Evolutionary conservation across 2,797 vertebrate genomes (phyloP).

Genomic region (Micropoecilia bifurca): DNA sequence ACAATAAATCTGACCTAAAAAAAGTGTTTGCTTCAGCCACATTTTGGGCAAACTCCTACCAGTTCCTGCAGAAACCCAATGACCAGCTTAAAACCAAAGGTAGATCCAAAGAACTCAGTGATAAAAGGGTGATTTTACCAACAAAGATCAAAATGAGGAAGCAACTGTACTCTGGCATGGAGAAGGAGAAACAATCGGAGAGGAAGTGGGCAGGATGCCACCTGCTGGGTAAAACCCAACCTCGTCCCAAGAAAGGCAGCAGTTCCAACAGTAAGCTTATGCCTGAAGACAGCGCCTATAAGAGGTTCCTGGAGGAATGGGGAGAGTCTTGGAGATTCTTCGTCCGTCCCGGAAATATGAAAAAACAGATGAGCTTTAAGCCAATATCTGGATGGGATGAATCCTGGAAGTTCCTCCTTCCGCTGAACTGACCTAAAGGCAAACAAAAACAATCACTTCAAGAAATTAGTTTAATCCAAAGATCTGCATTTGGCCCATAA

Average conservation of each 20-base stretch:
- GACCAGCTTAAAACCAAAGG: constrained; percentile 3
- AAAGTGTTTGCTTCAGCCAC: constrained; percentile 19
- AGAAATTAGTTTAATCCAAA: not conserved
- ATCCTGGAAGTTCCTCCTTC: constrained; percentile 68
- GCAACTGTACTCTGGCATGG: constrained; percentile 20
- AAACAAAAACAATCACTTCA: not conserved
- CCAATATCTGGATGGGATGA: constrained; percentile 48
- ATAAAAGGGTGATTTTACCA: constrained; percentile 36
- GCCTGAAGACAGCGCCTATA: constrained; percentile 1
- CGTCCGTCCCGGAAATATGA: constrained; percentile 1
- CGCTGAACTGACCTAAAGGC: constrained; percentile 9
- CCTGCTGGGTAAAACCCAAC: constrained; percentile 64
- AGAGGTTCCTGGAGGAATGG: constrained; percentile 56
- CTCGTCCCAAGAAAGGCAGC: constrained; percentile 43
- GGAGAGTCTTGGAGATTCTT: constrained; percentile 63
- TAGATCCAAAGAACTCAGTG: constrained; percentile 8
- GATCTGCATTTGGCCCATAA: not conserved
- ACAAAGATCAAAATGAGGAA: constrained; percentile 19
- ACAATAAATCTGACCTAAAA: constrained; percentile 24
- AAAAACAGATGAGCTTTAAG: constrained; percentile 24
- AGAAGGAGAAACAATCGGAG: constrained; percentile 38
- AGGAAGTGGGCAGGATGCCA: constrained; percentile 60
- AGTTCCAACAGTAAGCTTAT: not conserved
- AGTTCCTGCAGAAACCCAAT: constrained; percentile 45
- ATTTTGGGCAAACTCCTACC: constrained; percentile 58